Evolutionary conservation across 2,888 invertebrate species (phyloP), one percentile per base, ranked within the genome.

Genomic region (Dilophus febrilis): DNA sequence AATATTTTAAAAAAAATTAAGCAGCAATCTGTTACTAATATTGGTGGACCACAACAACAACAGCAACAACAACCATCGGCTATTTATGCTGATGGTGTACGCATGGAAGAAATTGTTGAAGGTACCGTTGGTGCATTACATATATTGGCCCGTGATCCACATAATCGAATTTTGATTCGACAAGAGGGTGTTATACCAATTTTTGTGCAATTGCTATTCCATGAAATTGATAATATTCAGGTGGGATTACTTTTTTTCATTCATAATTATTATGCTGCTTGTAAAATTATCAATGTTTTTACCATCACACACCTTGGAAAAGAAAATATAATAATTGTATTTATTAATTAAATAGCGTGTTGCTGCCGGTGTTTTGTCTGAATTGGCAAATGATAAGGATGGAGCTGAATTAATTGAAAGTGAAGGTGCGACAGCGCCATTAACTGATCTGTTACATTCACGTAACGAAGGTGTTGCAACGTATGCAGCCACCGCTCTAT

Each of bases 21-120:
- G n/a, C 75, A 86, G 51, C 77, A 82, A 1, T 83, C 85, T 8
- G 79, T 82, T 26, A 80, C 85, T n/a, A 80, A 85, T n/a, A 86
- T 81, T 44, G 77, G 78, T 49, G 82, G 80, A 44, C 62, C 80
- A 42, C 77, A 74, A 55, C 77, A 74, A 55, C 22, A 22, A 22
- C 22, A 22, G 8, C 22, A 22, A 8, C 22, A 4, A 22, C 22
- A 4, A 4, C 5, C 22, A 22, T 70, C 73, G 14, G 78, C 77
- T 7, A 81, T 81, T 1, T 90, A 88, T 60, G 85, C 88, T 1
- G 91, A 95, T 62, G 97, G 97, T 13, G 95, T 98, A 6, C 78
- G 94, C 33, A 95, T 97, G 95, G 94, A 97, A 56, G 97, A 98
- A 65, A 94, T 98, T 46, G 91, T 98, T 14, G 98, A 98, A 62